Base-by-base conservation (phyloP, 1,140 invertebrate genomes). In the Pseudachorutes palmiensis region DNA sequence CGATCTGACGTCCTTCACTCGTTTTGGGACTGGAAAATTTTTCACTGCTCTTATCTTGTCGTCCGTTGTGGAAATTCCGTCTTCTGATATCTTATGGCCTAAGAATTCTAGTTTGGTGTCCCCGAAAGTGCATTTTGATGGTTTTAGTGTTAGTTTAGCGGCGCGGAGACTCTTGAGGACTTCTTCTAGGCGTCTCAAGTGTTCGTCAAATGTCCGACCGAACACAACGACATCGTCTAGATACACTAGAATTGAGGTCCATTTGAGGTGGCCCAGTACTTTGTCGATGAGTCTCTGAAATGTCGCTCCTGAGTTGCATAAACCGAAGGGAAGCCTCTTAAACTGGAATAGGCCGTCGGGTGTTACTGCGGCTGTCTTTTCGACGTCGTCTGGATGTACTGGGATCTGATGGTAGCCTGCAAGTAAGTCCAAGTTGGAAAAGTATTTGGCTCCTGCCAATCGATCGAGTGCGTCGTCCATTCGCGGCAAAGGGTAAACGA, bases 401-500 rank as follows among this genome's bases (percentile, higher is more conserved):
- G 77, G 36, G 69, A 81, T 28, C 73, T 82, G 82, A 72, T 79
- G 78, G 67, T 80, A 85, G 0, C 82, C 83, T 26, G 74, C 75
- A 0, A 72, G 68, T 57, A 83, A 74, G 75, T 83, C 81, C 1
- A 84, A 71, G 0, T 75, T 75, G 0, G 75, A 74, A 64, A 81
- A 83, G 29, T 77, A 75, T 16, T 64, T 76, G 2, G 74, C 72
- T 1, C 77, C 79, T 0, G 65, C 26, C 0, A 84, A 66, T 2
- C 61, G 66, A 32, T 76, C 66, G 1, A 85, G 66, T 19, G 72
- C 72, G 22, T 81, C 79, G 24, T 82, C 78, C 14, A 83, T 81
- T 2, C 75, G 59, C 0, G 81, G 82, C 1, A 85, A 65, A 72
- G 80, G 81, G 70, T 76, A 82, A 24, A 61, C 48, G 61, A 80